Base-by-base conservation (phyloP, 2,797 vertebrate species). In the Anniella stebbinsi region DNA sequence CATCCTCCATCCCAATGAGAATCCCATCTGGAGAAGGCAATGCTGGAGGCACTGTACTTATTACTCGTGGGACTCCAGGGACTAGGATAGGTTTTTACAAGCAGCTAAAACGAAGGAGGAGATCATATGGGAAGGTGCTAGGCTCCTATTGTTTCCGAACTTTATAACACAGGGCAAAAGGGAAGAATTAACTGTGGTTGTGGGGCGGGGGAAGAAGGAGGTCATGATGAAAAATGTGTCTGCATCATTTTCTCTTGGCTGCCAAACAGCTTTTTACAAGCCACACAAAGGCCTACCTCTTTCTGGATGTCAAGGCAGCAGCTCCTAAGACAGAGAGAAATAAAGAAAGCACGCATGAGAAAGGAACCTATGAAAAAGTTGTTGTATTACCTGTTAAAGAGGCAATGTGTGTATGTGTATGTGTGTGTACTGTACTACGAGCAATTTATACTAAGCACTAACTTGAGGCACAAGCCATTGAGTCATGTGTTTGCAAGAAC, bases 41-140 rank as follows among this genome's bases (percentile, higher is more conserved):
- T 93, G 93, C 90, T 91, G 92, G 92, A 96, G 80, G 92, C 92
- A 88, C 92, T 4, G 69, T 92, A 94, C 95, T 92, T 96, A 95
- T 92, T 95, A 94, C 93, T 93, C 87, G 94, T 93, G 92, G 84
- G 90, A 94, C 95, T 95, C 95, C 86, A 92, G 95, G 66, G 94
- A 96, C 90, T 33, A 72, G 93, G 89, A 95, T 84, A 95, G 93
- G 78, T 92, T 96, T 97, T 93, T 94, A 95, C 93, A 96, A 96
- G 92, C 93, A 93, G 95, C 91, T 94, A 96, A 94, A 95, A 93
- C 57, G 90, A 97, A 87, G 76, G 90, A 93, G 95, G 93, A 93
- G 93, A 96, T 97, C 96, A 95, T 96, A 92, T 96, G 95, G 94
- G 94, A 96, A 97, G 95, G 95, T 96, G 96, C 94, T 95, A 97